Conservation (phyloP, 1,140 invertebrate genomes). For the Spodoptera litura region DNA sequence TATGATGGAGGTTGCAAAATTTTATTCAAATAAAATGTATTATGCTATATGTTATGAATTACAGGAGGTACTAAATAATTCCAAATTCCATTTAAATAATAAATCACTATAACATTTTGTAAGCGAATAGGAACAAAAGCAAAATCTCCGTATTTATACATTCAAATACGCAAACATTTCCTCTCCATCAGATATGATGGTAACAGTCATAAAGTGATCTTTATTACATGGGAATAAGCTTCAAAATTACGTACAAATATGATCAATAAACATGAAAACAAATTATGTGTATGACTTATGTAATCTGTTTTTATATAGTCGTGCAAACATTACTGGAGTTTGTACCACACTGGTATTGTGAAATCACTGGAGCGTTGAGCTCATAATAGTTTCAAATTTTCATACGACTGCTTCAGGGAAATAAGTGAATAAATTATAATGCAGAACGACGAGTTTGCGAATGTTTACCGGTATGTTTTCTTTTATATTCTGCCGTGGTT, state of each 20-base stretch:
- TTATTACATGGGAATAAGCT: not conserved
- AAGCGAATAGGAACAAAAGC: no score
- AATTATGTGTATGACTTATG: not conserved
- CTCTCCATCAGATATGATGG: not conserved
- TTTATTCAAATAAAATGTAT: no score
- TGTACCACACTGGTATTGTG: not conserved
- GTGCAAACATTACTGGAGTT: slow-evolving; percentile 9
- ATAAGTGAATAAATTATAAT: slow-evolving; percentile 20
- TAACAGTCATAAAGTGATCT: not conserved
- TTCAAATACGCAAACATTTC: no score
- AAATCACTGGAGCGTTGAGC: slow-evolving; percentile 11
- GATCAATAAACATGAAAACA: not conserved
- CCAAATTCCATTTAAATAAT: no score
- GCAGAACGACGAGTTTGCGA: not conserved
- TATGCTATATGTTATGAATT: no score
- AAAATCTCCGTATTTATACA: no score
- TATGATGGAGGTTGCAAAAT: no score
- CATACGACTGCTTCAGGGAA: slow-evolving; percentile 7
- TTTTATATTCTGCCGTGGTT: not conserved
- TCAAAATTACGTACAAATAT: slow-evolving; percentile 3
- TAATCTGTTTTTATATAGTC: not conserved
- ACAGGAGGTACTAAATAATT: no score
- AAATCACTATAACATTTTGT: no score
- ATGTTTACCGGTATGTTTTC: not conserved
- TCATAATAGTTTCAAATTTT: slow-evolving; percentile 31